Percentiles rank a stretch among this genome's conserved stretches.
Evolutionary conservation across 2,888 invertebrate genomes (phyloP).

Genomic region (Dorcus hopei): DNA sequence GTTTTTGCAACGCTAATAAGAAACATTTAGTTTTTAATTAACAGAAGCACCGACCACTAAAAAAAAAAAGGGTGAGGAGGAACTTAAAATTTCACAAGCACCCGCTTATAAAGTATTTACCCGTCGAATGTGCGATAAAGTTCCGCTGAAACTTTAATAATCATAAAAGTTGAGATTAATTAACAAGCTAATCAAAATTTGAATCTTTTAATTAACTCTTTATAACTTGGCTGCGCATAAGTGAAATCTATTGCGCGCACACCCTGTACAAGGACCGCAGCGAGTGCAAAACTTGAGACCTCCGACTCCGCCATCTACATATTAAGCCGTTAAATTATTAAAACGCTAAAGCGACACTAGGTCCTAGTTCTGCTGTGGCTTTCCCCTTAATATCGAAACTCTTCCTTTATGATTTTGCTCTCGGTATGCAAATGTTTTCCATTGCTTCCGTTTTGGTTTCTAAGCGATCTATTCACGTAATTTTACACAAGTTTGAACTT

Average conservation of each 20-base stretch:
- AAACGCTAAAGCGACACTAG: too few relatives aligned
- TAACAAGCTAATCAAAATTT: constrained; percentile 11
- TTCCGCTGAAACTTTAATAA: constrained; percentile 8
- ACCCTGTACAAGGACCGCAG: too few relatives aligned
- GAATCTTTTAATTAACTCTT: constrained; percentile 7
- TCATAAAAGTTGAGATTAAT: constrained; percentile 11
- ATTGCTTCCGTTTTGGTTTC: too few relatives aligned
- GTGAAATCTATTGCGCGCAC: background rate
- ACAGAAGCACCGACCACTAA: background rate
- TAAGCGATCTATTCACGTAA: too few relatives aligned
- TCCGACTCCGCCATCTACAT: too few relatives aligned
- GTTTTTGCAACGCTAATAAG: background rate
- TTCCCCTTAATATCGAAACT: too few relatives aligned
- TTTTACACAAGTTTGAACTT: too few relatives aligned
- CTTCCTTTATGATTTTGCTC: too few relatives aligned
- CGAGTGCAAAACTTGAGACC: too few relatives aligned
- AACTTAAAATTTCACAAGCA: background rate
- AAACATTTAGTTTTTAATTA: background rate
- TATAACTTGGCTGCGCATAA: background rate
- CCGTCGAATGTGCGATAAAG: background rate
- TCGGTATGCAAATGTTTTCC: too few relatives aligned
- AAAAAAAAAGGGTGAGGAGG: background rate
- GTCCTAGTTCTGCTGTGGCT: too few relatives aligned
- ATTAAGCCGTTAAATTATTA: too few relatives aligned
- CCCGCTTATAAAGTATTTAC: background rate